phyloP scores from a whole-genome alignment of 2,113 vertebrate genomes.

The Hyla sarda region DNA sequence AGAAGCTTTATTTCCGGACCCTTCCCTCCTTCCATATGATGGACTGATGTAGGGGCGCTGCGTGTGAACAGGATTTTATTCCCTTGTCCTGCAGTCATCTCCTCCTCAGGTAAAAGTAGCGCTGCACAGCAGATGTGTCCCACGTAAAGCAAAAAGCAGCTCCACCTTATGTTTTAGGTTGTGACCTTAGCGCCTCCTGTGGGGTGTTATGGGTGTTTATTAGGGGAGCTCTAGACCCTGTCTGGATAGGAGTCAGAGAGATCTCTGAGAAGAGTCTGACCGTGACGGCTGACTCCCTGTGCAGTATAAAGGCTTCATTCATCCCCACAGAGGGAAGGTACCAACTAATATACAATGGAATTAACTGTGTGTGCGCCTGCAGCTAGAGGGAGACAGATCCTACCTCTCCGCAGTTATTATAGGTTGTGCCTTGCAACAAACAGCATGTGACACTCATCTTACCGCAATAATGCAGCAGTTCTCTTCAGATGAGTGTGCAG shows the following conservation, averaged over 20 bases:
- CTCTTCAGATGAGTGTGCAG: neutral
- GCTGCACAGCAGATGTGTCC: no score
- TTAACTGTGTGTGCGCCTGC: neutral
- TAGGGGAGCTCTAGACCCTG: neutral
- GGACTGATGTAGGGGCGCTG: no score
- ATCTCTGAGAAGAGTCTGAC: neutral
- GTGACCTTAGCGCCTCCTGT: neutral
- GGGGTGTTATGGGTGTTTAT: neutral
- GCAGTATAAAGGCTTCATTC: conserved; percentile 44
- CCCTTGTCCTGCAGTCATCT: neutral
- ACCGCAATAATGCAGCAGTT: no score
- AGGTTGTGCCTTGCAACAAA: no score
- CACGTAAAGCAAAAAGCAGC: no score
- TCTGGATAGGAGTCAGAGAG: neutral
- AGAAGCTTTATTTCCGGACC: no score
- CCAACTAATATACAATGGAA: neutral
- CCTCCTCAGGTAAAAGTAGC: neutral
- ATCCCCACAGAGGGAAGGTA: conserved; percentile 19
- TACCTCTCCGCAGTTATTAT: no score
- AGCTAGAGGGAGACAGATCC: neutral
- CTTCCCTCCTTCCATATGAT: no score
- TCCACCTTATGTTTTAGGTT: neutral
- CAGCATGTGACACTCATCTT: no score
- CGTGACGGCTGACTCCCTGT: neutral
- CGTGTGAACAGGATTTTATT: no score